Conservation (phyloP, 1,140 invertebrate genomes). For the Drosophila ogumai region DNA sequence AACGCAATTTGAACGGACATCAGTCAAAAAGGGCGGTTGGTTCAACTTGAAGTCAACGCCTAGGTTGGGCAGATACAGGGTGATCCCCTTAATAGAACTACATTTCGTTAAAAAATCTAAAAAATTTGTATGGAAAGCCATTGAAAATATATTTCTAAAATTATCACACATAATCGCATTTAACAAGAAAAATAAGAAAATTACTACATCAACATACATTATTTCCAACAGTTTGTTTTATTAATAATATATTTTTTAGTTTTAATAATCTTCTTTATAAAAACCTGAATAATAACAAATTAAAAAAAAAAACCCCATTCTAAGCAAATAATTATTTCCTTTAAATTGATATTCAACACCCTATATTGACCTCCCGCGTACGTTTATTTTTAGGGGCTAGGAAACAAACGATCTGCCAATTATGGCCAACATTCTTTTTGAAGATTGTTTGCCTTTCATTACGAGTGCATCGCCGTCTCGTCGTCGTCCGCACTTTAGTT, state of each 20-base stretch:
- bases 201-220: too few species aligned
- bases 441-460: slow-evolving; percentile 82
- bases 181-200: too few species aligned
- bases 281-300: not conserved
- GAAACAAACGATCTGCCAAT: slow-evolving; percentile 66
- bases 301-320: not conserved
- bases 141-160: not conserved
- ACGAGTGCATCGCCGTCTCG: slow-evolving; percentile 72
- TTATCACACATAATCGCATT: too few species aligned
- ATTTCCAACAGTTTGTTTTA: too few species aligned
- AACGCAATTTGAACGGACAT: slow-evolving; percentile 61
- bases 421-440: slow-evolving; percentile 76
- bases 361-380: slow-evolving; percentile 47
- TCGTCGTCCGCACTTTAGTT: slow-evolving; percentile 11
- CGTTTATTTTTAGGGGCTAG: slow-evolving; percentile 42
- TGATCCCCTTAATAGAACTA: not conserved
- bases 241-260: too few species aligned
- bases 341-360: not conserved
- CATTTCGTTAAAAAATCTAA: not conserved
- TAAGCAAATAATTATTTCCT: not conserved
- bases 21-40: slow-evolving; percentile 37
- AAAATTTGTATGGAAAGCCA: too few species aligned
- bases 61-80: not conserved
- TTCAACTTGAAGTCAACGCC: not conserved
- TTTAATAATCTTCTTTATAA: not conserved